A percentile compares a stretch with the other conserved stretches of the same genome.
phyloP scores from a whole-genome alignment of 2,888 invertebrate species.

The Pachydiplax longipennis region DNA sequence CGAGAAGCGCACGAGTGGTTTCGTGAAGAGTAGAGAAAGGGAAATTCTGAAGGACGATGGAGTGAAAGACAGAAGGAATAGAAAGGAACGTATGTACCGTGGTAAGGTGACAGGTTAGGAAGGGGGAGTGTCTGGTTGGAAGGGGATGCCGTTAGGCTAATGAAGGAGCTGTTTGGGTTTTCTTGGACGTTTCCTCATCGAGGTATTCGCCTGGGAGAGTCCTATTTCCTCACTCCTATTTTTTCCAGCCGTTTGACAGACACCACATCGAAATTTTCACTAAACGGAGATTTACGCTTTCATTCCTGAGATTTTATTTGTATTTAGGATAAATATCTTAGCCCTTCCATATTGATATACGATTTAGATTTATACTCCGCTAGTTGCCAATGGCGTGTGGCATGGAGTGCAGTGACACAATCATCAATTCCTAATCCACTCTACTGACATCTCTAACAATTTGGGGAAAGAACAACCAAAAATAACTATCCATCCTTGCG shows the following conservation, averaged over 20 bases:
- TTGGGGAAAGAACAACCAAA: too few species aligned
- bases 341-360: too few species aligned
- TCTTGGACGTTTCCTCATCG: background rate
- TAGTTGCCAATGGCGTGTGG: too few species aligned
- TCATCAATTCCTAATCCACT: too few species aligned
- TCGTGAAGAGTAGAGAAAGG: background rate
- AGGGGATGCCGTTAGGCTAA: background rate
- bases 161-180: background rate
- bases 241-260: background rate
- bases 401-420: too few species aligned
- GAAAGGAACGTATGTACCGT: background rate
- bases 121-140: background rate
- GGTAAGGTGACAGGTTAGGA: background rate
- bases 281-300: too few species aligned
- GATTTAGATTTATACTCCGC: too few species aligned
- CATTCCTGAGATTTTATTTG: too few species aligned
- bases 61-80: background rate
- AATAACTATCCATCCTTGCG: too few species aligned
- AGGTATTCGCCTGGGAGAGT: background rate
- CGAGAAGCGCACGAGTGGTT: background rate
- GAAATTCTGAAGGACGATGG: background rate
- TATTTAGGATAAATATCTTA: too few species aligned
- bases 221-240: background rate
- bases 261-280: too few species aligned
- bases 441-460: too few species aligned